Evolutionary conservation across 2,888 invertebrate genomes (phyloP).

Genomic region (Germaria angustata): DNA sequence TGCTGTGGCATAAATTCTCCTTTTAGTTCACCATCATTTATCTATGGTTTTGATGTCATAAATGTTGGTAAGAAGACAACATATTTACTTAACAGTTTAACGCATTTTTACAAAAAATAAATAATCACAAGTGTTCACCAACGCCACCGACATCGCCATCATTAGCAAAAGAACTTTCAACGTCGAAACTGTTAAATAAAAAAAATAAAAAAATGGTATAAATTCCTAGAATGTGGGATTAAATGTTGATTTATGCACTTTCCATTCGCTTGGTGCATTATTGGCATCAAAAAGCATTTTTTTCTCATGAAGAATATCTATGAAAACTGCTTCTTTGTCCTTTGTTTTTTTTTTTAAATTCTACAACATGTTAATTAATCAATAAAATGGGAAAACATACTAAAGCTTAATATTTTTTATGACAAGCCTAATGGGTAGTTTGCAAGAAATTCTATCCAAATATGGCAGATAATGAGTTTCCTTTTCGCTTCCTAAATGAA

Average conservation of each 20-base stretch:
- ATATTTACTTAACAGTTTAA: slow-evolving; percentile 55
- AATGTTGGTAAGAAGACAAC: background rate
- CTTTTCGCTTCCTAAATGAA: too few relatives aligned
- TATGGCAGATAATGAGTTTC: too few relatives aligned
- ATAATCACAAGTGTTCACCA: slow-evolving; percentile 38
- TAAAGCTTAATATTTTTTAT: background rate
- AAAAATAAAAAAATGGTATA: background rate
- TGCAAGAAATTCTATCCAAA: too few relatives aligned
- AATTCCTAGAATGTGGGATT: slow-evolving; percentile 49
- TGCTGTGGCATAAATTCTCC: background rate
- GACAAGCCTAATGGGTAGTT: background rate
- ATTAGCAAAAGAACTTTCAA: slow-evolving; percentile 23
- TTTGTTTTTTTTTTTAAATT: background rate
- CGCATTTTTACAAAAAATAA: slow-evolving; percentile 31
- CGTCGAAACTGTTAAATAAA: background rate
- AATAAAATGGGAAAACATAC: background rate
- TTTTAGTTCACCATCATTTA: background rate
- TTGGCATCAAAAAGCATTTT: background rate
- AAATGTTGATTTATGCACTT: slow-evolving; percentile 14
- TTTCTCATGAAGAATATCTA: background rate
- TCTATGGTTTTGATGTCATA: background rate
- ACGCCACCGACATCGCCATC: background rate
- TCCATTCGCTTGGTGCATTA: background rate
- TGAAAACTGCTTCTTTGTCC: background rate
- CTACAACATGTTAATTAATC: background rate